These are phyloP conservation scores for Scaptomyza tumidula DNA, from an alignment of 2,888 invertebrate species.

Conservation along the genomic window DNA sequence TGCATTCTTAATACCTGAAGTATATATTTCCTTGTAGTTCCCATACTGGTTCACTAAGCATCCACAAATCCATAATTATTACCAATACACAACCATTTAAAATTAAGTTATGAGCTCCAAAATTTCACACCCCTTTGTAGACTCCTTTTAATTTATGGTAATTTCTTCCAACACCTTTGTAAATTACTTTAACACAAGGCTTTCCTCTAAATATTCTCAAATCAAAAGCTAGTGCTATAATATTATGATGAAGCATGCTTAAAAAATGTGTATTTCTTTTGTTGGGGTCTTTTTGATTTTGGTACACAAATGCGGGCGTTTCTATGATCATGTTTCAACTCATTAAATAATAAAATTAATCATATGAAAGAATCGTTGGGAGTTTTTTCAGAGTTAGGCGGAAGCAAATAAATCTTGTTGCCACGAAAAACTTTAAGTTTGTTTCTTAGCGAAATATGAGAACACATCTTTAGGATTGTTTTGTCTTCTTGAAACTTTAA, in stretches of 20 bases:
- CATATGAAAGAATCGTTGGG: conserved; percentile 3
- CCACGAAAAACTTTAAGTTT: neutral
- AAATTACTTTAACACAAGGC: conserved; percentile 15
- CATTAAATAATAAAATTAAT: conserved; percentile 13
- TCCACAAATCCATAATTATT: conserved; percentile 5
- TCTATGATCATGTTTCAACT: conserved; percentile 1
- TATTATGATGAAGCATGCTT: conserved; percentile 1
- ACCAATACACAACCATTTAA: conserved; percentile 25
- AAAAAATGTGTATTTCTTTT: neutral
- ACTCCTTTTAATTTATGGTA: conserved; percentile 32
- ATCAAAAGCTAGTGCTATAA: conserved; percentile 14
- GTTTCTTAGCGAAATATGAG: neutral
- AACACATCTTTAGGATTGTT: neutral
- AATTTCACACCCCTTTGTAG: conserved; percentile 25
- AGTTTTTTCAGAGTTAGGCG: neutral
- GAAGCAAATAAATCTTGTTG: conserved; percentile 5
- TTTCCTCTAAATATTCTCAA: conserved; percentile 1
- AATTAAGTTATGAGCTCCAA: conserved; percentile 27
- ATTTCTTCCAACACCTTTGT: conserved; percentile 44
- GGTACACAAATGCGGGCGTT: conserved; percentile 10
- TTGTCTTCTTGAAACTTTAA: no score
- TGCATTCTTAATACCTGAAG: no score
- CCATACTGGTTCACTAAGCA: neutral
- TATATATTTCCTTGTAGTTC: no score
- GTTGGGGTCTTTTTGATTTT: neutral